phyloP scores from a whole-genome alignment of 1,140 invertebrate species.

The Copidosoma floridanum region DNA sequence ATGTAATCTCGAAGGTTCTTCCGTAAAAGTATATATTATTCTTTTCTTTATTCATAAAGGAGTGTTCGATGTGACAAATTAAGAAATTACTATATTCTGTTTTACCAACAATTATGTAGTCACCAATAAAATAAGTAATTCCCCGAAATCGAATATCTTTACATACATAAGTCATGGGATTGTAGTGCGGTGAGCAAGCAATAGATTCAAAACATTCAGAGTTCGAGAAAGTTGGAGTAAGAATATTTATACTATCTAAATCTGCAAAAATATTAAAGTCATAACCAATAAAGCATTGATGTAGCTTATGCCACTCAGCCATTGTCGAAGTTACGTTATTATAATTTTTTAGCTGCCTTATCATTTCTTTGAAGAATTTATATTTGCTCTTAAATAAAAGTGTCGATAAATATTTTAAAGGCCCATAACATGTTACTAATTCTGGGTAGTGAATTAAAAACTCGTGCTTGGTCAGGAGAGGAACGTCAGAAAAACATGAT shows the following conservation, averaged over 20 bases:
- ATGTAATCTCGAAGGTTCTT: neutral
- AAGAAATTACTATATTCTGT: neutral
- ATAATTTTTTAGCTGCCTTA: neutral
- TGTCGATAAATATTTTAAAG: constrained; percentile 3
- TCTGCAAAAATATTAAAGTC: neutral
- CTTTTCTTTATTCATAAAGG: neutral
- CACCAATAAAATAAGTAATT: neutral
- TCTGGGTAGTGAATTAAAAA: neutral
- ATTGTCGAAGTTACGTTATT: constrained; percentile 7
- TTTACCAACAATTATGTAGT: neutral
- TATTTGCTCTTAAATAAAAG: constrained; percentile 7
- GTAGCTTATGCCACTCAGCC: neutral
- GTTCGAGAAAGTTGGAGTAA: neutral
- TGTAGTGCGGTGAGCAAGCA: neutral
- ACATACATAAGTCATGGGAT: too few species aligned
- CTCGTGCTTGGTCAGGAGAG: constrained; percentile 3
- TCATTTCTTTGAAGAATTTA: neutral
- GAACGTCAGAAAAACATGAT: neutral
- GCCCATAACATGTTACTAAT: neutral
- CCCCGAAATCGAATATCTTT: neutral
- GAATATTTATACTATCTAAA: neutral
- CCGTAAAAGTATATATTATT: neutral
- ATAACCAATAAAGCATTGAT: neutral
- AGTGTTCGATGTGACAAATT: neutral
- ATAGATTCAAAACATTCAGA: neutral